These are phyloP conservation scores for Ivindomyrus marchei DNA, from an alignment of 2,113 vertebrate genomes.

Conservation along the genomic window DNA sequence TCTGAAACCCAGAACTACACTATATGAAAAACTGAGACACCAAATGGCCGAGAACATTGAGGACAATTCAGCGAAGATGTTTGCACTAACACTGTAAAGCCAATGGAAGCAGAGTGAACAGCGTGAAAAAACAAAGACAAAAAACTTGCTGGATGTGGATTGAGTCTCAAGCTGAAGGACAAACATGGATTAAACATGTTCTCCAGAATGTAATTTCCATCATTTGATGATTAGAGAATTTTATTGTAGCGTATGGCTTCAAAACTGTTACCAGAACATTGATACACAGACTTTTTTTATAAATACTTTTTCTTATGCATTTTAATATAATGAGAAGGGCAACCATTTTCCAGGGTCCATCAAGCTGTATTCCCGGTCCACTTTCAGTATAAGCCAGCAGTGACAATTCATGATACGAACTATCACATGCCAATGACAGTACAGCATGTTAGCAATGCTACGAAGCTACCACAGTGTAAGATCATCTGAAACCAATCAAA, in stretches of 20 bases:
- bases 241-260: neutral
- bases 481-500: neutral
- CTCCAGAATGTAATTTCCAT: neutral
- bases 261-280: neutral
- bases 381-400: neutral
- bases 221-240: neutral
- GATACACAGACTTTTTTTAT: neutral
- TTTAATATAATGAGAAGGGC: neutral
- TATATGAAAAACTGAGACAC: neutral
- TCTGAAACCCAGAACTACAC: neutral
- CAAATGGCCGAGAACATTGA: neutral
- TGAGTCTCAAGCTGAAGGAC: neutral
- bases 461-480: neutral
- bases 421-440: neutral
- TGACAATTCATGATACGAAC: neutral
- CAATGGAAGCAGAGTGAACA: neutral
- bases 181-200: neutral
- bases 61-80: neutral
- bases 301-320: neutral
- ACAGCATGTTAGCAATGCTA: neutral
- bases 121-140: neutral
- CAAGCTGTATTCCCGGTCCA: neutral
- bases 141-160: neutral
- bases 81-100: neutral
- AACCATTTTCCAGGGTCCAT: neutral